These are phyloP conservation scores for Noctua comes DNA, from an alignment of 2,888 invertebrate genomes.

Conservation along the genomic window DNA sequence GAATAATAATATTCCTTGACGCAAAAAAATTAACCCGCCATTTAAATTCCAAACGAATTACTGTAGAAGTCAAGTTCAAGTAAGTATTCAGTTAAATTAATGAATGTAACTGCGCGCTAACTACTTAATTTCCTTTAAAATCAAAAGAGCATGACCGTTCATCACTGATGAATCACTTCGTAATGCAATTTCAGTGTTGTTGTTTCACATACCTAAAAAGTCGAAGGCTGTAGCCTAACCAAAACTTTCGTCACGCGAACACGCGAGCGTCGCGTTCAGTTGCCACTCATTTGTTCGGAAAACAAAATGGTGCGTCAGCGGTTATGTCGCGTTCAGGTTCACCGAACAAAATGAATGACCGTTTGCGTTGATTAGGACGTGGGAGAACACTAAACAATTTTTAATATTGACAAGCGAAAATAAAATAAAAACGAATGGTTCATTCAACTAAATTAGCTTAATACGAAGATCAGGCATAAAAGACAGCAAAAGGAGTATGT, in stretches of 20 bases:
- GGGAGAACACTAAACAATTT: neutral
- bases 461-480: neutral
- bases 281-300: neutral
- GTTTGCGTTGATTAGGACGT: neutral
- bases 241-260: neutral
- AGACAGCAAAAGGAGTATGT: neutral
- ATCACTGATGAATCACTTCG: neutral
- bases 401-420: neutral
- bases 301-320: neutral
- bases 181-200: neutral
- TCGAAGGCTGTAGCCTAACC: neutral
- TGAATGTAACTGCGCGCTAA: neutral
- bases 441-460: neutral
- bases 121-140: neutral
- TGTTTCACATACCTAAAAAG: neutral
- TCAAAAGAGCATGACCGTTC: neutral
- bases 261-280: neutral
- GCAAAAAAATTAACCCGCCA: neutral
- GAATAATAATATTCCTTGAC: neutral
- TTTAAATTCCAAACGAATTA: neutral
- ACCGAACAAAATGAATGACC: neutral
- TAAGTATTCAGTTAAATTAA: neutral
- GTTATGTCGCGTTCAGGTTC: neutral
- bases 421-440: neutral
- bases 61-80: conserved; percentile 16